phyloP scores from a whole-genome alignment of 2,888 invertebrate species.

The Drosophila ezoana region DNA sequence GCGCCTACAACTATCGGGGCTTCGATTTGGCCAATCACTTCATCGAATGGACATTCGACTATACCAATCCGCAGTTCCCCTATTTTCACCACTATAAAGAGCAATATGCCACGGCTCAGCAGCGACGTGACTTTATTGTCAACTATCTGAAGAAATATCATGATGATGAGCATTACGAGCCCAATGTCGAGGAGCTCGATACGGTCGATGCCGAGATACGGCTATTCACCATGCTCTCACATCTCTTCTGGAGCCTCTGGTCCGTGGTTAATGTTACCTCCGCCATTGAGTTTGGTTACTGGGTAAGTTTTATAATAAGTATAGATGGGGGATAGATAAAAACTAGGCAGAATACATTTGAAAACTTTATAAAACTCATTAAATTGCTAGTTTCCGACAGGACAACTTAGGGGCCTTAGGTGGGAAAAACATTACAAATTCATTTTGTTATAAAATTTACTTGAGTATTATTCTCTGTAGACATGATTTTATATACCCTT shows the following conservation, averaged over 20 bases:
- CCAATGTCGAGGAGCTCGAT: constrained; percentile 87
- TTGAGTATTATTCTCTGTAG: too few species aligned
- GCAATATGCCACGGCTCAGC: constrained; percentile 91
- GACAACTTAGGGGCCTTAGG: too few species aligned
- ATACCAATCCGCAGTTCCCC: constrained; percentile 91
- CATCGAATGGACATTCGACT: constrained; percentile 96
- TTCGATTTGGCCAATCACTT: constrained; percentile 98
- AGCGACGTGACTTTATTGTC: constrained; percentile 85
- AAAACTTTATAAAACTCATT: too few species aligned
- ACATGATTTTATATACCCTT: too few species aligned
- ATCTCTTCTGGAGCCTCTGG: constrained; percentile 98
- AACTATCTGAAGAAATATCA: constrained; percentile 82
- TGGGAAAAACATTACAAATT: too few species aligned
- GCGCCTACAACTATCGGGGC: constrained; percentile 96
- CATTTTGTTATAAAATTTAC: too few species aligned
- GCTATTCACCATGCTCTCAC: constrained; percentile 93
- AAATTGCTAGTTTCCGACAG: too few species aligned
- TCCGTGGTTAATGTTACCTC: constrained; percentile 94
- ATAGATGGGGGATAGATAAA: too few species aligned
- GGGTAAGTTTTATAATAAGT: constrained; percentile 87
- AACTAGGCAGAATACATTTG: too few species aligned
- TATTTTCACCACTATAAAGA: constrained; percentile 89
- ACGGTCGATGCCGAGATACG: constrained; percentile 91
- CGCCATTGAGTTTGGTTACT: constrained; percentile 96
- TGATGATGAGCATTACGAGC: constrained; percentile 81